Evolutionary conservation across 2,888 invertebrate genomes (phyloP).

Genomic region (Calameuta idolon): DNA sequence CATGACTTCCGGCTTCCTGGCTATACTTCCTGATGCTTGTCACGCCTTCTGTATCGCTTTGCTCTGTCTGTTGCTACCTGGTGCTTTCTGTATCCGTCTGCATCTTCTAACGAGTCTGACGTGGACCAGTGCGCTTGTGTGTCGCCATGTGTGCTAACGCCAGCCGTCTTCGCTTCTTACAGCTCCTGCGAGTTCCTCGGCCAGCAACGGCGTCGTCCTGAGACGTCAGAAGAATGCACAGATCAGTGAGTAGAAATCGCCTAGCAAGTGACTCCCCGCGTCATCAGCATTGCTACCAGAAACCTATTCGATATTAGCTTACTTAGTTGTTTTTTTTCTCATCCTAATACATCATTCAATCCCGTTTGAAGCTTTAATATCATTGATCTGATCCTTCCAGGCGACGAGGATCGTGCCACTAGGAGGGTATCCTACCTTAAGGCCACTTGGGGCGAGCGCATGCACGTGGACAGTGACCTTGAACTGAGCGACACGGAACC

Average conservation of each 20-base stretch:
- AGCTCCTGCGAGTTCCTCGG: constrained; percentile 43
- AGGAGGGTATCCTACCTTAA: constrained; percentile 94
- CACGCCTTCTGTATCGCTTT: constrained; percentile 1
- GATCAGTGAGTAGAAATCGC: constrained; percentile 49
- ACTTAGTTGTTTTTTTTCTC: neutral
- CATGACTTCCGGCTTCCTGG: constrained; percentile 5
- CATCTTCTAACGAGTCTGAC: neutral
- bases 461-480: constrained; percentile 79
- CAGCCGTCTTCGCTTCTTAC: constrained; percentile 29
- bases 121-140: neutral
- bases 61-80: constrained; percentile 1
- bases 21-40: constrained; percentile 1
- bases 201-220: constrained; percentile 57
- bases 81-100: neutral
- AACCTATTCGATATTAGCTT: constrained; percentile 13
- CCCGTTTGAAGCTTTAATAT: neutral
- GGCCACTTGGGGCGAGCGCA: constrained; percentile 87
- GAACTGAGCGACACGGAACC: constrained; percentile 73
- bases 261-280: neutral
- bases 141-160: constrained; percentile 6
- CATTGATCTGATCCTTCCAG: constrained; percentile 59
- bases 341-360: neutral
- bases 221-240: constrained; percentile 61
- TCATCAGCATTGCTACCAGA: constrained; percentile 8
- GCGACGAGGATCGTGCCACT: constrained; percentile 87